phyloP scores from a whole-genome alignment of 1,140 invertebrate species.

The Mylabris phalerata region DNA sequence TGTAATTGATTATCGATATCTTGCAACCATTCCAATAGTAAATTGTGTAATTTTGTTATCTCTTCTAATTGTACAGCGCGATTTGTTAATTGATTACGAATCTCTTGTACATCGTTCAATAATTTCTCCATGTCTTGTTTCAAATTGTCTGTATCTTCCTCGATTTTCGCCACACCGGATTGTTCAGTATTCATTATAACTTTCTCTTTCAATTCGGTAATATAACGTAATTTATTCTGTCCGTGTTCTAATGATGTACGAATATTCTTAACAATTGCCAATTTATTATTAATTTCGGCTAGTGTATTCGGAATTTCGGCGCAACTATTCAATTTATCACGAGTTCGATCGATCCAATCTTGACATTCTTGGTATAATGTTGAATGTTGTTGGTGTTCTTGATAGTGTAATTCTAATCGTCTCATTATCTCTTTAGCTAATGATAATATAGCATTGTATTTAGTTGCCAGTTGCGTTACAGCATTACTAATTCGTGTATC shows the following conservation, averaged over 20 bases:
- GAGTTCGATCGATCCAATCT: slow-evolving; percentile 81
- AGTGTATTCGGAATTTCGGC: slow-evolving; percentile 67
- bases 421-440: slow-evolving; percentile 90
- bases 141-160: slow-evolving; percentile 82
- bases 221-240: slow-evolving; percentile 83
- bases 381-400: slow-evolving; percentile 86
- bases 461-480: slow-evolving; percentile 87
- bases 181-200: slow-evolving; percentile 89
- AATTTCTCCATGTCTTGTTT: slow-evolving; percentile 84
- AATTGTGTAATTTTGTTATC: slow-evolving; percentile 70
- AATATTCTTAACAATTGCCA: slow-evolving; percentile 76
- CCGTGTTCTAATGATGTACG: slow-evolving; percentile 82
- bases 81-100: slow-evolving; percentile 62
- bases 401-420: slow-evolving; percentile 81
- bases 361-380: slow-evolving; percentile 84
- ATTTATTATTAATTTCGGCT: slow-evolving; percentile 73
- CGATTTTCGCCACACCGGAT: slow-evolving; percentile 74
- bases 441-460: slow-evolving; percentile 87
- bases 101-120: slow-evolving; percentile 69
- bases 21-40: slow-evolving; percentile 76
- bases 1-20: slow-evolving; percentile 78
- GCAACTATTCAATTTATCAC: slow-evolving; percentile 74
- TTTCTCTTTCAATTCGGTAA: slow-evolving; percentile 84
- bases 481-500: slow-evolving; percentile 91
- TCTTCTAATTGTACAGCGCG: slow-evolving; percentile 75